phyloP scores from a whole-genome alignment of 2,797 vertebrate genomes.

The Ctenopoma multispine region DNA sequence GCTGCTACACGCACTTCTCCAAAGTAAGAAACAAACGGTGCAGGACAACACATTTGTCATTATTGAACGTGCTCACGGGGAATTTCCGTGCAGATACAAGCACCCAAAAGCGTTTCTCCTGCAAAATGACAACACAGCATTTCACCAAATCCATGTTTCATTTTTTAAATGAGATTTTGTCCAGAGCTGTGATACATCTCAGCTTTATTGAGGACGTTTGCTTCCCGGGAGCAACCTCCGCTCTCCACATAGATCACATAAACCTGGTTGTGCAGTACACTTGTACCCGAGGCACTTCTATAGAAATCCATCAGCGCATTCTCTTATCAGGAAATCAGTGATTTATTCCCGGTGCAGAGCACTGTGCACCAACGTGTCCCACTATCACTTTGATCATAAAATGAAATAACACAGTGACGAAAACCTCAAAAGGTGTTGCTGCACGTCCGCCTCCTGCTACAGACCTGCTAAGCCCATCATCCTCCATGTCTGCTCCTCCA shows the following conservation, averaged over 20 bases:
- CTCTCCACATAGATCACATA: slow-evolving; percentile 42
- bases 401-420: slow-evolving; percentile 55
- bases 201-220: slow-evolving; percentile 26
- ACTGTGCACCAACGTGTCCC: slow-evolving; percentile 28
- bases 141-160: slow-evolving; percentile 21
- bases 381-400: slow-evolving; percentile 63
- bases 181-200: neutral
- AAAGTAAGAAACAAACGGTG: neutral
- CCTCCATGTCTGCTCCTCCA: slow-evolving; percentile 29
- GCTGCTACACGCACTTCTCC: neutral
- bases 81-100: slow-evolving; percentile 13
- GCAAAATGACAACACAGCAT: slow-evolving; percentile 29
- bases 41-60: slow-evolving; percentile 3
- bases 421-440: slow-evolving; percentile 50
- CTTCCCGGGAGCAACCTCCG: slow-evolving; percentile 23
- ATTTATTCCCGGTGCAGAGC: slow-evolving; percentile 56
- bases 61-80: neutral
- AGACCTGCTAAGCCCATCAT: slow-evolving; percentile 34
- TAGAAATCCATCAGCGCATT: slow-evolving; percentile 50
- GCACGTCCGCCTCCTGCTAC: slow-evolving; percentile 31
- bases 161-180: slow-evolving; percentile 46
- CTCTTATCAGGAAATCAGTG: slow-evolving; percentile 51
- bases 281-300: slow-evolving; percentile 15
- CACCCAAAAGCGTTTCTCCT: slow-evolving; percentile 3
- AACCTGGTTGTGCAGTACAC: slow-evolving; percentile 27